phyloP scores from a whole-genome alignment of 2,888 invertebrate genomes.

The Sussaba pulchella region DNA sequence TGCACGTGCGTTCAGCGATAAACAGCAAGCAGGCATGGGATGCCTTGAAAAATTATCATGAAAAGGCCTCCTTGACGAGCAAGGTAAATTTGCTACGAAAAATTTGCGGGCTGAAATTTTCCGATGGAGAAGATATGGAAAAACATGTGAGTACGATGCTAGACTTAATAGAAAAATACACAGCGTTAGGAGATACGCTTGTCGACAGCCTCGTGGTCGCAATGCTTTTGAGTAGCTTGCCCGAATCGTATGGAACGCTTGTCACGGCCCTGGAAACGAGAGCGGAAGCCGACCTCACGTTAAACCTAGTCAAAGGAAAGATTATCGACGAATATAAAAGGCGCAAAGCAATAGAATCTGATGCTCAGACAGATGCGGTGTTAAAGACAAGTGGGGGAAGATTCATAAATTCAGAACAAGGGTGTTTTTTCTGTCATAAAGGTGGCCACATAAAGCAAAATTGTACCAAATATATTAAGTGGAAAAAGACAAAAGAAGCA shows the following conservation, averaged over 20 bases:
- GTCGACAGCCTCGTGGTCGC: too few species aligned
- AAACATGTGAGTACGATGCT: too few species aligned
- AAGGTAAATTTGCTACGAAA: slow-evolving; percentile 53
- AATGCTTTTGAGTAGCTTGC: too few species aligned
- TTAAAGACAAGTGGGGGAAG: slow-evolving; percentile 12
- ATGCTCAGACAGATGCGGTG: slow-evolving; percentile 18
- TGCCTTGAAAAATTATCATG: slow-evolving; percentile 32
- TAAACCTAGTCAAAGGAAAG: slow-evolving; percentile 67
- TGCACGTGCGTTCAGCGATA: slow-evolving; percentile 44
- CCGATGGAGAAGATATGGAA: too few species aligned
- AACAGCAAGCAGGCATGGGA: slow-evolving; percentile 57
- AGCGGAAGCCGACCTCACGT: slow-evolving; percentile 63
- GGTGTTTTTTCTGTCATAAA: slow-evolving; percentile 60
- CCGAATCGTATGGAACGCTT: too few species aligned
- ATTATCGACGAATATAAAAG: slow-evolving; percentile 69
- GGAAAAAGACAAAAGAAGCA: slow-evolving; percentile 55
- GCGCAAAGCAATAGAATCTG: slow-evolving; percentile 24
- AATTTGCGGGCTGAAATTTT: slow-evolving; percentile 57
- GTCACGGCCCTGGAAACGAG: slow-evolving; percentile 67
- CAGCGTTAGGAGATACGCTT: too few species aligned
- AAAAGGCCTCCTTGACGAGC: slow-evolving; percentile 49
- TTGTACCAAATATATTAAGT: slow-evolving; percentile 51
- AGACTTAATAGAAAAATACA: too few species aligned
- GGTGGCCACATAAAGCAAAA: slow-evolving; percentile 54
- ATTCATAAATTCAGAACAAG: background rate